phyloP scores from a whole-genome alignment of 1,140 invertebrate species.

The Heliconius eleuchia region DNA sequence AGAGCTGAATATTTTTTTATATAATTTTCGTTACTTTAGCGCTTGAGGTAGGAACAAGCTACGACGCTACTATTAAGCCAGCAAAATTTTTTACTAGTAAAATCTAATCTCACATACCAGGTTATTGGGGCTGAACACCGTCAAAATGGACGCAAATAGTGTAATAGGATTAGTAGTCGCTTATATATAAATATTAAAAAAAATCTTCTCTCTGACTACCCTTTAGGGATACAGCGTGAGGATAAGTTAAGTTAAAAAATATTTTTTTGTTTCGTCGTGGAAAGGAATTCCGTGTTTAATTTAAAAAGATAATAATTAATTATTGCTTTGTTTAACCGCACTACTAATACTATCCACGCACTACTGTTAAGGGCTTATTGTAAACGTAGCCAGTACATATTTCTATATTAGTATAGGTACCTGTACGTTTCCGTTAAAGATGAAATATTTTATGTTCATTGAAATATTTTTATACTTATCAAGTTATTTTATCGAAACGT shows the following conservation, averaged over 20 bases:
- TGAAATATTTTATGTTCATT: not conserved
- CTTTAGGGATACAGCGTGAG: no score
- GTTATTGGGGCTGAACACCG: not conserved
- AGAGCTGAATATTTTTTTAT: not conserved
- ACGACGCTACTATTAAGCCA: conserved; percentile 10
- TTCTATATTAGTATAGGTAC: not conserved
- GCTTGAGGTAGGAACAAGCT: conserved; percentile 7
- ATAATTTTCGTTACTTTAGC: not conserved
- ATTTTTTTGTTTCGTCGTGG: not conserved
- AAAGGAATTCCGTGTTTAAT: not conserved
- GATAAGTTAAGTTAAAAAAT: no score
- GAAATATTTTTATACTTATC: not conserved
- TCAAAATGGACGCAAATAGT: conserved; percentile 8
- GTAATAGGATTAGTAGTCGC: conserved; percentile 8
- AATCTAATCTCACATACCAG: not conserved
- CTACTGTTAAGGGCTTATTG: not conserved
- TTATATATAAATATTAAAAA: not conserved
- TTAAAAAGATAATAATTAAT: not conserved
- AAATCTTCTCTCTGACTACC: no score
- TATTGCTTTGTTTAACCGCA: not conserved
- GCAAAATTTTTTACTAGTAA: not conserved
- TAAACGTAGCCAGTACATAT: not conserved
- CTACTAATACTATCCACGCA: conserved; percentile 12
- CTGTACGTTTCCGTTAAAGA: not conserved
- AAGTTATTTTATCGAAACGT: not conserved